Evolutionary conservation across 2,797 vertebrate species (phyloP), one percentile per base, ranked within the genome.

Genomic region (Picus viridis): DNA sequence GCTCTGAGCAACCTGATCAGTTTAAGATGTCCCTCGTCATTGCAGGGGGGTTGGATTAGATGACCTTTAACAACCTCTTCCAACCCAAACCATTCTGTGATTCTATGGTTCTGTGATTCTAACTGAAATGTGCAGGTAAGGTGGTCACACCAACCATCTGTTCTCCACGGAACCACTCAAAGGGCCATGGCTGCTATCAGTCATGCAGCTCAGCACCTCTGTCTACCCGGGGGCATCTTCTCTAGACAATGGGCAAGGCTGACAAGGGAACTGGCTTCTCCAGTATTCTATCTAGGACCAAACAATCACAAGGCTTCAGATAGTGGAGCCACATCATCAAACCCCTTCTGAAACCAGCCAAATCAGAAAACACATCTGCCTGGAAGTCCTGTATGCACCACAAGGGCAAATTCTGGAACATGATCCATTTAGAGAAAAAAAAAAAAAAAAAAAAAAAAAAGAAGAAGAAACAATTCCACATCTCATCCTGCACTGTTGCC

Each of bases 361-460:
- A 49, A 79, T 7, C 34, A 63, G 27, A 67, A 54, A 74, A 68
- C 14, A 12, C 2, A 11, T 10, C 30, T 27, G 2, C 15, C 20
- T 12, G 56, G 32, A 69, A 78, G 59, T 3, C 43, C 12, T 12
- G 49, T 24, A 12, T 39, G 22, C 12, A 59, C 30, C 0, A 0
- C 30, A 74, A 71, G 83, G 59, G 20, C 51, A 70, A 70, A 65
- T 51, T 59, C 61, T 30, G 39, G 63, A 84, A 47, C 11, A 7
- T 1, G 16, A 59, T 79, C 43, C 71, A 36, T 84, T 88, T 16
- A 27, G 7, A 1, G 10, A 30, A 5, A 30, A 59, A 23, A 51
- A 49, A 49, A 73, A 20, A 24, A 0, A 43, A n/a, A n/a, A n/a
- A n/a, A n/a, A n/a, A n/a, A n/a, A n/a, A n/a, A n/a, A n/a, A n/a